phyloP scores from a whole-genome alignment of 30 jellyfish, hydroid and myxozoan genomes.

The Turritopsis dohrnii region DNA sequence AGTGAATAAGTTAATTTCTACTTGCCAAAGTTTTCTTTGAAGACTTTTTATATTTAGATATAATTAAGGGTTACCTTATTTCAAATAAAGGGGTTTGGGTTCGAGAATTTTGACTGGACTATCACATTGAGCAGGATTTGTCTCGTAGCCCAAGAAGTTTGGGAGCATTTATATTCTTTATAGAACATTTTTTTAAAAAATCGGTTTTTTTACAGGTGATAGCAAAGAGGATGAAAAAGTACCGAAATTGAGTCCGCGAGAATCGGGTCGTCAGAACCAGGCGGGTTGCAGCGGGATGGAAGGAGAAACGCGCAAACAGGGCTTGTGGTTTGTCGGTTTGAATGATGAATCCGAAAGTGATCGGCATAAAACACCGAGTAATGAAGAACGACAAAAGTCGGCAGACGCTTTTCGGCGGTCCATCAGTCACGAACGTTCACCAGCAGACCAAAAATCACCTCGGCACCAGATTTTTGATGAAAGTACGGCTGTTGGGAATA shows the following conservation, averaged over 20 bases:
- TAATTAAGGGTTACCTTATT: too few species aligned
- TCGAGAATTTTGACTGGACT: too few species aligned
- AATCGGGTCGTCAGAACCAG: constrained; percentile 7
- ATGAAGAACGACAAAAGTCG: background rate
- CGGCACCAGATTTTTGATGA: background rate
- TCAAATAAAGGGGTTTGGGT: too few species aligned
- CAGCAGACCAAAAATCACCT: background rate
- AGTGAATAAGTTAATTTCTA: too few species aligned
- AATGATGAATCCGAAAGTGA: background rate
- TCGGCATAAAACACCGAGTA: too few species aligned
- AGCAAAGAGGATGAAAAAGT: background rate
- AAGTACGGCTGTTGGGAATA: background rate
- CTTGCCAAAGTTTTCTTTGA: too few species aligned
- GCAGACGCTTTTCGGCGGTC: background rate
- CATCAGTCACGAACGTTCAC: background rate
- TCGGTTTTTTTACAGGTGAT: background rate
- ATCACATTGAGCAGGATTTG: too few species aligned
- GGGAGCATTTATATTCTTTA: too few species aligned
- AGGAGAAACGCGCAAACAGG: background rate
- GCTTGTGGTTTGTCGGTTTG: constrained; percentile 30
- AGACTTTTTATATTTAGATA: too few species aligned
- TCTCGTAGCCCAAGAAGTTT: too few species aligned
- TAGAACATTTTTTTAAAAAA: too few species aligned
- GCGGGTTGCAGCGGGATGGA: background rate
- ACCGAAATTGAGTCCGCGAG: constrained; percentile 8